These are phyloP conservation scores for Sesamia nonagrioides DNA, from an alignment of 1,140 invertebrate genomes.

Conservation along the genomic window DNA sequence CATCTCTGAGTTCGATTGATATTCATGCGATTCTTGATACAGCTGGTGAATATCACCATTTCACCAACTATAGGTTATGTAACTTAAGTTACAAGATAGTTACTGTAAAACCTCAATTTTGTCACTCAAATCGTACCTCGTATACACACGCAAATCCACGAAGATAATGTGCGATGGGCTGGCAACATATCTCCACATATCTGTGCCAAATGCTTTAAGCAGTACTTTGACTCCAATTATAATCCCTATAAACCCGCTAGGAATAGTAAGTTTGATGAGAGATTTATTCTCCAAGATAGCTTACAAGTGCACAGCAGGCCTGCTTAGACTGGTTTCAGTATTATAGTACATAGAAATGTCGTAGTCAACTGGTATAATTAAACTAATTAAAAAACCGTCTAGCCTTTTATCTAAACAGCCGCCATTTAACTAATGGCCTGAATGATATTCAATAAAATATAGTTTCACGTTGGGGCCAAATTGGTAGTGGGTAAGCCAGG, in stretches of 20 bases:
- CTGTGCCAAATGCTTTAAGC: not conserved
- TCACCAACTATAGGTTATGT: not conserved
- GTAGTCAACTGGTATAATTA: too few species aligned
- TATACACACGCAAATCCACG: not conserved
- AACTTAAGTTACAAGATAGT: not conserved
- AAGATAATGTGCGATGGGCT: not conserved
- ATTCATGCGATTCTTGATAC: slow-evolving; percentile 26
- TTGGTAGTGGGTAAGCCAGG: too few species aligned
- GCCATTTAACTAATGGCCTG: too few species aligned
- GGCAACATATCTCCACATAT: not conserved
- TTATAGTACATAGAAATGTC: not conserved
- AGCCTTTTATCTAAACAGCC: too few species aligned
- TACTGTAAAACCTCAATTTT: not conserved
- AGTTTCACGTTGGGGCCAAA: too few species aligned
- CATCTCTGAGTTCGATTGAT: slow-evolving; percentile 3
- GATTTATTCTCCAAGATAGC: not conserved
- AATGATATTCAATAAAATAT: too few species aligned
- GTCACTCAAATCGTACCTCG: not conserved
- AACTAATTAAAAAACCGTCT: too few species aligned
- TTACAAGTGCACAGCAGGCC: not conserved
- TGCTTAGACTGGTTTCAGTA: not conserved
- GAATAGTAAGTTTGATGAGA: not conserved
- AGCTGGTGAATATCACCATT: slow-evolving; percentile 6
- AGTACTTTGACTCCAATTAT: not conserved
- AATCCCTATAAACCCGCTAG: not conserved